Base-by-base conservation (phyloP, 1,140 invertebrate species). In the Drosophila kepulauana region DNA sequence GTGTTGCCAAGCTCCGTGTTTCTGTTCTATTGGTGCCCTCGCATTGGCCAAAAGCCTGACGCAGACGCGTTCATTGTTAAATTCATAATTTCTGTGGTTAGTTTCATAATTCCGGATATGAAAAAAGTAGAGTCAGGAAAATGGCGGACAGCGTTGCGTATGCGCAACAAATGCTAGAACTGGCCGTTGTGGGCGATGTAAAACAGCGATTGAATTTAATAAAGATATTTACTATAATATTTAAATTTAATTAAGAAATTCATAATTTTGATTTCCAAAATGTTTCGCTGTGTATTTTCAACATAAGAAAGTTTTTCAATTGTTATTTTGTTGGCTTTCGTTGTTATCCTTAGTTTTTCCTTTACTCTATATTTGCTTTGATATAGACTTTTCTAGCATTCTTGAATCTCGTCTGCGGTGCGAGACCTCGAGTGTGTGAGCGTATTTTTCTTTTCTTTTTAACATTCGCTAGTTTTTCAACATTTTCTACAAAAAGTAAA, bases 41-140 rank as follows among this genome's bases (percentile, higher is more conserved):
- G 65, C 16, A 74, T 74, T 74, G 71, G 71, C 51, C 49, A 6
- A 49, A 8, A 28, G 13, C 7, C 11, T 35, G 51, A 64, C 61
- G 62, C 51, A 57, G 41, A 35, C 62, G 45, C 69, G 35, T 45
- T 56, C 33, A 80, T 3, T 25, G 82, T 82, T 71, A 76, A 10
- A 75, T 77, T 82, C 77, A 77, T 79, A 79, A 75, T 74, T 80
- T 11, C 13, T 38, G 35, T 38, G 84, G 82, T 82, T 71, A 76
- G 10, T 75, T 77, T 82, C 77, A 77, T 79, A 79, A 75, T 74
- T 80, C 8, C n/a, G 6, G 25, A 58, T 62, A 72, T 59, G 30
- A 57, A 48, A 45, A 57, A 33, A 3, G 20, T 4, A 16, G 28
- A 45, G 28, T 0, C 48, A 41, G 7, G 20, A 73, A 54, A 71